These are phyloP conservation scores for Aethina tumida DNA, from an alignment of 1,140 invertebrate genomes.

Conservation along the genomic window DNA sequence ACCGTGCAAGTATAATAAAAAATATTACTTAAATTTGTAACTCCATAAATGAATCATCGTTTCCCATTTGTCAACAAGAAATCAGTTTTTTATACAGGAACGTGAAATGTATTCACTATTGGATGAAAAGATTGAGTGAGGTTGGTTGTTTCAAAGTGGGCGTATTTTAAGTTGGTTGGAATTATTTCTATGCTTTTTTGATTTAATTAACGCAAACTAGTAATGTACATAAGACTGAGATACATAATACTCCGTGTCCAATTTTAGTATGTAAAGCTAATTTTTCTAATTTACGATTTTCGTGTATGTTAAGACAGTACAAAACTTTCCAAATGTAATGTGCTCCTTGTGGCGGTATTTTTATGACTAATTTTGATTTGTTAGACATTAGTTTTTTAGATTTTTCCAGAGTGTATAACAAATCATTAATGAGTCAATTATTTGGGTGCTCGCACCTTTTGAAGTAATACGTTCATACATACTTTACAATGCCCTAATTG, in stretches of 20 bases:
- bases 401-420: slow-evolving; percentile 12
- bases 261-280: slow-evolving; percentile 16
- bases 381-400: slow-evolving; percentile 11
- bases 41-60: slow-evolving; percentile 8
- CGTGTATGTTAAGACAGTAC: neutral
- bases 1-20: too few relatives aligned
- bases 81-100: too few relatives aligned
- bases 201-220: slow-evolving; percentile 13
- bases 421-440: slow-evolving; percentile 29
- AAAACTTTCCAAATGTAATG: neutral
- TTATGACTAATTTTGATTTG: slow-evolving; percentile 12
- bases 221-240: slow-evolving; percentile 33
- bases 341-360: neutral
- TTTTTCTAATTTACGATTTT: neutral
- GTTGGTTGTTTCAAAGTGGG: slow-evolving; percentile 10
- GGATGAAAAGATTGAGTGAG: slow-evolving; percentile 3
- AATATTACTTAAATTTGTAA: too few relatives aligned
- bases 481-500: slow-evolving; percentile 6
- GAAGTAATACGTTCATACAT: too few relatives aligned
- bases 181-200: slow-evolving; percentile 8
- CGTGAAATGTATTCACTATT: too few relatives aligned
- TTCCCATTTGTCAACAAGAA: too few relatives aligned
- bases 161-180: slow-evolving; percentile 4
- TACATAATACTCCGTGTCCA: slow-evolving; percentile 30
- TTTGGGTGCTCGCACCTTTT: slow-evolving; percentile 22